Evolutionary conservation across 2,113 vertebrate genomes (phyloP).

Genomic region (Ondatra zibethicus): DNA sequence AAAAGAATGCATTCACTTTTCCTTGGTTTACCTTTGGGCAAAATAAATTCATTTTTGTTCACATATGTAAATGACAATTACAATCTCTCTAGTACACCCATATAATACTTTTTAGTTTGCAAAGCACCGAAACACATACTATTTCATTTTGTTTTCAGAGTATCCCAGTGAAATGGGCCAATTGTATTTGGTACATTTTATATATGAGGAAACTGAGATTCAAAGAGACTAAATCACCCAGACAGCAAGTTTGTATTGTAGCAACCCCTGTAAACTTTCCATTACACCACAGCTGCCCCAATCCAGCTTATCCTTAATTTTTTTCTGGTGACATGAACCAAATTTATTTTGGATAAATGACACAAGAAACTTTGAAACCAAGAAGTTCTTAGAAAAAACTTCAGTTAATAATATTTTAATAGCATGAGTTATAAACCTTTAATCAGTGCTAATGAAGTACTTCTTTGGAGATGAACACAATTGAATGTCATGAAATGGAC

Average conservation of each 20-base stretch:
- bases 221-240: slow-evolving; percentile 32
- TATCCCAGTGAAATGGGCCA: background rate
- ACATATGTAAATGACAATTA: slow-evolving; percentile 8
- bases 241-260: background rate
- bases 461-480: slow-evolving; percentile 7
- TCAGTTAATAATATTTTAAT: slow-evolving; percentile 29
- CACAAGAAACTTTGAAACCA: slow-evolving; percentile 19
- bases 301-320: slow-evolving; percentile 49
- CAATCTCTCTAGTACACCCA: background rate
- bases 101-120: background rate
- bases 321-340: slow-evolving; percentile 8
- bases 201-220: slow-evolving; percentile 23
- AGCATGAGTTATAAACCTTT: slow-evolving; percentile 21
- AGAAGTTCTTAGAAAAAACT: slow-evolving; percentile 16
- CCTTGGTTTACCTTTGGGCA: background rate
- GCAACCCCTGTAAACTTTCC: slow-evolving; percentile 8
- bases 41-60: slow-evolving; percentile 20
- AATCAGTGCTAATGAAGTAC: background rate
- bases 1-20: background rate
- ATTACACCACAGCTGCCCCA: background rate
- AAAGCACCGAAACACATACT: background rate
- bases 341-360: slow-evolving; percentile 37
- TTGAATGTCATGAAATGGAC: background rate
- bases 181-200: slow-evolving; percentile 1
- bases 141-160: slow-evolving; percentile 14